Evolutionary conservation across 1,140 invertebrate species (phyloP).

Genomic region (Diuraphis noxia): DNA sequence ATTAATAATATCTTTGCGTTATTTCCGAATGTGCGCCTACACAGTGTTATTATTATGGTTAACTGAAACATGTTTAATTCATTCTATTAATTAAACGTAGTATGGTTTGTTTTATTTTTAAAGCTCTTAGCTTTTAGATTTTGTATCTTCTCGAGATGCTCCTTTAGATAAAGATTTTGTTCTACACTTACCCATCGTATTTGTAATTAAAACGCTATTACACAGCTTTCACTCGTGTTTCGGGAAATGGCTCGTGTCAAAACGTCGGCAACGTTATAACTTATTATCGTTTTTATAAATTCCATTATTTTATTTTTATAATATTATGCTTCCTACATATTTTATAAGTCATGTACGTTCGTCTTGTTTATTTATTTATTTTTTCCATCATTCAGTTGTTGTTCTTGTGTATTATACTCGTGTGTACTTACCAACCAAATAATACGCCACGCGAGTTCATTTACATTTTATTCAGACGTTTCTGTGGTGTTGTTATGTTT

Average conservation of each 20-base stretch:
- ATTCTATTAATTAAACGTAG: background rate
- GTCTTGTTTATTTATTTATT: background rate
- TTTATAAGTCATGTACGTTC: background rate
- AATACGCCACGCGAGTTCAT: background rate
- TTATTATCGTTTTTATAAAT: background rate
- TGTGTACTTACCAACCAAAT: background rate
- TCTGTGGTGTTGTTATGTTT: background rate
- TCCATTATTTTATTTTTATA: background rate
- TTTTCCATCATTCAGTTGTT: background rate
- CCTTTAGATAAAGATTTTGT: too few relatives aligned
- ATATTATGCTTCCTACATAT: background rate
- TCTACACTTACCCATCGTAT: too few relatives aligned
- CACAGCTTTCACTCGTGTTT: too few relatives aligned
- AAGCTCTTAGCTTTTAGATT: background rate
- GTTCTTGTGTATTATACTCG: background rate
- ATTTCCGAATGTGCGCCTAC: background rate
- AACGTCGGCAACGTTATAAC: background rate
- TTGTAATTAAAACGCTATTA: too few relatives aligned
- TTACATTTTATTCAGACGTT: background rate
- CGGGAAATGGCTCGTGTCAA: too few relatives aligned
- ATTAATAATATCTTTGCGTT: background rate
- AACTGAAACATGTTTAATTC: background rate
- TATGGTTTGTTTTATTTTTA: background rate
- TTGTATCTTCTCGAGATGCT: too few relatives aligned
- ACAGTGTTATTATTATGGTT: background rate